These are phyloP conservation scores for Meganola albula DNA, from an alignment of 2,888 invertebrate genomes.

Conservation along the genomic window DNA sequence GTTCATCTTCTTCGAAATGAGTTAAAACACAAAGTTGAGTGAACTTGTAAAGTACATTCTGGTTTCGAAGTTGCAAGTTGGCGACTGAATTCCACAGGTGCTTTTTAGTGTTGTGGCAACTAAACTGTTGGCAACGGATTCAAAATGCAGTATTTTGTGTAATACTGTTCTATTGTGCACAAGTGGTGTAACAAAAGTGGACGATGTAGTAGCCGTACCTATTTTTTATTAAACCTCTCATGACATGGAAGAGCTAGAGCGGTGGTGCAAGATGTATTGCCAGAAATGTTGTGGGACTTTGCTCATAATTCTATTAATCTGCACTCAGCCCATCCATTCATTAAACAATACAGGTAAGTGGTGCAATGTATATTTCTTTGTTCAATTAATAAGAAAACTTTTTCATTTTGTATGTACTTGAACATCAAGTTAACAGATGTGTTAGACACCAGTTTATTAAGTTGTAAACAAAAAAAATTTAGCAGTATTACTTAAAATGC, in stretches of 20 bases:
- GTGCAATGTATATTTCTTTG: not conserved
- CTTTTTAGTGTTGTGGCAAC: conserved; percentile 63
- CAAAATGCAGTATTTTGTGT: conserved; percentile 25
- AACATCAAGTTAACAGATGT: too few species aligned
- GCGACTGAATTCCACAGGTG: conserved; percentile 66
- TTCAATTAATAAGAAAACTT: too few species aligned
- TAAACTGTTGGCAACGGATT: conserved; percentile 66
- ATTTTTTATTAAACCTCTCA: too few species aligned
- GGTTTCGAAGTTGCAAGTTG: conserved; percentile 45
- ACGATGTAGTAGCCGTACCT: too few species aligned
- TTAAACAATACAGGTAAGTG: conserved; percentile 55
- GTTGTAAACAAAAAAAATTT: too few species aligned
- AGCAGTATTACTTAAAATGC: too few species aligned
- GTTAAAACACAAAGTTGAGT: conserved; percentile 68
- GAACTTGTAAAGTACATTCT: conserved; percentile 61
- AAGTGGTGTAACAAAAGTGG: conserved; percentile 15
- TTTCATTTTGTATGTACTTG: too few species aligned
- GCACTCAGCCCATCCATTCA: conserved; percentile 30
- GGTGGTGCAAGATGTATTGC: conserved; percentile 60
- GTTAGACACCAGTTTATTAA: too few species aligned
- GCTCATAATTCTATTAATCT: conserved; percentile 37
- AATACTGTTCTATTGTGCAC: conserved; percentile 11
- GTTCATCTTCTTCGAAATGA: too few species aligned
- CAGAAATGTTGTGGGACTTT: conserved; percentile 41
- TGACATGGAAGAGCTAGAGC: conserved; percentile 70